Percentiles rank a stretch among this genome's conserved stretches.
Evolutionary conservation across 2,113 vertebrate genomes (phyloP).

Genomic region (Prietella phreatophila): DNA sequence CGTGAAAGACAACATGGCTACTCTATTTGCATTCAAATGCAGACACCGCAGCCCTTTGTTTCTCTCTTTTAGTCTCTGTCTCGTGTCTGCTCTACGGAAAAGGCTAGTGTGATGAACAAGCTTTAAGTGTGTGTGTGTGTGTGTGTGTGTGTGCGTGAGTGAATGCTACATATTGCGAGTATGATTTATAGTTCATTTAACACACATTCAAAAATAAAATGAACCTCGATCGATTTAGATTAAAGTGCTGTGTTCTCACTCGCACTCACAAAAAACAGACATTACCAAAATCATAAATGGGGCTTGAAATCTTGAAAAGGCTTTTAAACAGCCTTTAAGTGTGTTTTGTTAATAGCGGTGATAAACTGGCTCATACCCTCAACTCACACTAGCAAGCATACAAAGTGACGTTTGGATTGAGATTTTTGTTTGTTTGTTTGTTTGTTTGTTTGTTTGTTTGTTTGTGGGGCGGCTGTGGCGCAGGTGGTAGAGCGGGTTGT

Average conservation of each 20-base stretch:
- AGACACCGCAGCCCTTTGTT: constrained; percentile 39
- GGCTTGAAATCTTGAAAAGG: background rate
- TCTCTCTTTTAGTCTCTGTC: constrained; percentile 31
- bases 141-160: constrained; percentile 9
- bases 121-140: constrained; percentile 12
- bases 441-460: too few species aligned
- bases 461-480: too few species aligned
- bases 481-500: too few species aligned
- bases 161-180: background rate
- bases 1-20: constrained; percentile 61
- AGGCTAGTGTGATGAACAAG: constrained; percentile 15
- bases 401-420: background rate
- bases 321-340: constrained; percentile 17
- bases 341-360: background rate
- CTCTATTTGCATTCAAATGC: constrained; percentile 46
- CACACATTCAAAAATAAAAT: background rate
- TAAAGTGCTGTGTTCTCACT: background rate
- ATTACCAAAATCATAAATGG: background rate
- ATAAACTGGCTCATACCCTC: background rate
- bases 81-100: constrained; percentile 24
- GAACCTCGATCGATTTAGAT: background rate
- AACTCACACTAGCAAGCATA: background rate
- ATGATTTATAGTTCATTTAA: background rate
- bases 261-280: background rate
- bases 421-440: background rate